phyloP scores from a whole-genome alignment of 2,888 invertebrate species.

The Pterostichus niger region DNA sequence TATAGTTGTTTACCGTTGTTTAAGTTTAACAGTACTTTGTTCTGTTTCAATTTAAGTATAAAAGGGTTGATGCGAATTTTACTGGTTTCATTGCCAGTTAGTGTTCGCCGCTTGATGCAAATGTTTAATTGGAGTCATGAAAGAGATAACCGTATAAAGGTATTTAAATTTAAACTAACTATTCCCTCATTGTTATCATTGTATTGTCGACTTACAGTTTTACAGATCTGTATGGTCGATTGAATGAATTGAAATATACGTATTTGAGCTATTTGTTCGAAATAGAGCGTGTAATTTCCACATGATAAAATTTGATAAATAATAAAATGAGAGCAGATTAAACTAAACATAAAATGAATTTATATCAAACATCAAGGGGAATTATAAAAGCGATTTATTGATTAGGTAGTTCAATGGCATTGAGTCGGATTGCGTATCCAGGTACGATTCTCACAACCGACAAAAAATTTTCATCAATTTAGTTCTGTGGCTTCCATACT shows the following conservation, averaged over 20 bases:
- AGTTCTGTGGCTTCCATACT: too few relatives aligned
- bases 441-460: too few relatives aligned
- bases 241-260: conserved; percentile 13
- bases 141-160: conserved; percentile 8
- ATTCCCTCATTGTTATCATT: not conserved
- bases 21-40: not conserved
- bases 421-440: too few relatives aligned
- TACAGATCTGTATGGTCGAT: not conserved
- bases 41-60: not conserved
- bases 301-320: conserved; percentile 5
- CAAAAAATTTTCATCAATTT: too few relatives aligned
- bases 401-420: too few relatives aligned
- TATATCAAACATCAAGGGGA: not conserved
- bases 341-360: not conserved
- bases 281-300: conserved; percentile 1
- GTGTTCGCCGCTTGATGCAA: not conserved
- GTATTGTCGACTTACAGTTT: conserved; percentile 19
- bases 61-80: conserved; percentile 17
- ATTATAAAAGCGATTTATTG: not conserved
- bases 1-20: not conserved
- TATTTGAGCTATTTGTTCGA: not conserved
- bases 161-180: conserved; percentile 28
- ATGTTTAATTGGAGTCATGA: conserved; percentile 12
- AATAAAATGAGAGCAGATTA: not conserved
- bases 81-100: not conserved